Conservation (phyloP, 2,797 vertebrate genomes). For the Esox lucius region DNA sequence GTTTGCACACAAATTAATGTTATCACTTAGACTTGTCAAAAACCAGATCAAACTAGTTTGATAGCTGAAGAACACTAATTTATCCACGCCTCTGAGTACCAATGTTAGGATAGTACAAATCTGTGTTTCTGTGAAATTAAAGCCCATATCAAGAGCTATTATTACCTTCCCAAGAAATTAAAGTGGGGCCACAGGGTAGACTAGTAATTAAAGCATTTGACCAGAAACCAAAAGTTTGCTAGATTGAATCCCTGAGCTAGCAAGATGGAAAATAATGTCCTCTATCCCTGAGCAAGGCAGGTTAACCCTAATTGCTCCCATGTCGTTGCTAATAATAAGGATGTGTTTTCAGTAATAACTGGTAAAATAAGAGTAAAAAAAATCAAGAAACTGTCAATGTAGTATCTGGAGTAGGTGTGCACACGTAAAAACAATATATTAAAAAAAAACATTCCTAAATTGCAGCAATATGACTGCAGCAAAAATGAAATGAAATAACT, state of each 20-base stretch:
- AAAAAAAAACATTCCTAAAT: constrained; percentile 51
- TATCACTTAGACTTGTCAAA: constrained; percentile 57
- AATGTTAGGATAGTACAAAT: constrained; percentile 60
- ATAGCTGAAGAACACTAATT: constrained; percentile 55
- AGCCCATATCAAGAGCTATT: constrained; percentile 57
- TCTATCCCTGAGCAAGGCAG: too few species aligned
- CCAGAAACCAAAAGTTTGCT: too few species aligned
- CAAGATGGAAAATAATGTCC: too few species aligned
- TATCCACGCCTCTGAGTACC: constrained; percentile 48
- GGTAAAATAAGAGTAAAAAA: too few species aligned
- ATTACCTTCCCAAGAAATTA: constrained; percentile 57
- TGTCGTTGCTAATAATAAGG: too few species aligned
- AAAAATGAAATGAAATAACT: constrained; percentile 56
- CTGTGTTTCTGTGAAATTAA: constrained; percentile 55
- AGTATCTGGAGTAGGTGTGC: constrained; percentile 65
- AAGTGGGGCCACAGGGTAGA: too few species aligned
- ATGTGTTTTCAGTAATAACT: too few species aligned
- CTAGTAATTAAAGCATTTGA: too few species aligned
- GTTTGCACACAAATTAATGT: constrained; percentile 31
- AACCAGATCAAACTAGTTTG: constrained; percentile 63
- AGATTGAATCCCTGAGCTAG: too few species aligned
- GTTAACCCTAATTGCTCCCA: too few species aligned
- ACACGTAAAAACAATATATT: constrained; percentile 45
- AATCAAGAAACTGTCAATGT: constrained; percentile 35
- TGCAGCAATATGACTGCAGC: constrained; percentile 28